These are phyloP conservation scores for Cataglyphis livida DNA, from an alignment of 2,888 invertebrate genomes.

Conservation along the genomic window DNA sequence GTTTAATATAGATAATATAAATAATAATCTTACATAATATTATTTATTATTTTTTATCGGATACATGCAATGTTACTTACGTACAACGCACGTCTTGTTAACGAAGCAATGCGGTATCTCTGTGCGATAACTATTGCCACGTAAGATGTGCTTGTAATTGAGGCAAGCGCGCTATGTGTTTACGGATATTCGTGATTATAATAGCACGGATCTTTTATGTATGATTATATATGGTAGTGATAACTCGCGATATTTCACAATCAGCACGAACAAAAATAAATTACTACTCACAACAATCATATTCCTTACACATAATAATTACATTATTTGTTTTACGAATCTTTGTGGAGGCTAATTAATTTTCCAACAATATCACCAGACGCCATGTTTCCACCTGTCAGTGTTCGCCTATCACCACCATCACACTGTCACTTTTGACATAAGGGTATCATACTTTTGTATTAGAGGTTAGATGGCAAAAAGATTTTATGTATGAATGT, in stretches of 20 bases:
- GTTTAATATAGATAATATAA: neutral
- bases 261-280: neutral
- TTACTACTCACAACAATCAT: neutral
- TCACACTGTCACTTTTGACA: neutral
- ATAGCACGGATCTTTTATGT: neutral
- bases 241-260: neutral
- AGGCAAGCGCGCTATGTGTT: neutral
- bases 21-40: neutral
- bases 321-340: neutral
- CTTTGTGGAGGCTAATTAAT: neutral
- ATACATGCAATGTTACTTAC: conserved; percentile 43
- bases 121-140: conserved; percentile 63
- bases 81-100: neutral
- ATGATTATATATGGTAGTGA: neutral
- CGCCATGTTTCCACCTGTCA: neutral
- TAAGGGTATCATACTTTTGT: neutral
- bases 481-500: neutral
- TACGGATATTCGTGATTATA: neutral
- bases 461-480: neutral
- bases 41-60: neutral
- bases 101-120: conserved; percentile 38
- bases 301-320: neutral
- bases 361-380: neutral
- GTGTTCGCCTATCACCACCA: neutral
- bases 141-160: conserved; percentile 54